Conservation (phyloP, 1,140 invertebrate genomes). For the Heliconius himera region DNA sequence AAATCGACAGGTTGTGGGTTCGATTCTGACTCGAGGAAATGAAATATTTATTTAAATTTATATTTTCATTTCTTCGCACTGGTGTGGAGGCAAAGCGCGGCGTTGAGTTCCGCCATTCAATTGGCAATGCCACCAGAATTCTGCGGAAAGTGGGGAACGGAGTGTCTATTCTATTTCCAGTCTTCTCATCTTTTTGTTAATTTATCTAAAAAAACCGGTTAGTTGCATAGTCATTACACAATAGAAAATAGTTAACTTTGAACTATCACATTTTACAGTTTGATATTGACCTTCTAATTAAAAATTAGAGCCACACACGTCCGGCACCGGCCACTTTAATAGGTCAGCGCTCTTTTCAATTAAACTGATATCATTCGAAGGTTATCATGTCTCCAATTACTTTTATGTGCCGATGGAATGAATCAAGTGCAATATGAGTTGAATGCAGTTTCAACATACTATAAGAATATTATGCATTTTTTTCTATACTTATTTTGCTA, state of each 20-base stretch:
- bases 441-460: not conserved
- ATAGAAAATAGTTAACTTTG: not conserved
- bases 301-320: conserved; percentile 20
- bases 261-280: conserved; percentile 10
- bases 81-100: no score
- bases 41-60: no score
- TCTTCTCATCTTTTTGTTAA: no score
- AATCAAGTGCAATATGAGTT: not conserved
- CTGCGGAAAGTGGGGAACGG: no score
- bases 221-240: not conserved
- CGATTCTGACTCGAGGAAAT: no score
- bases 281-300: conserved; percentile 32
- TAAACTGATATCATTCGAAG: conserved; percentile 29
- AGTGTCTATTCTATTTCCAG: no score
- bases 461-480: not conserved
- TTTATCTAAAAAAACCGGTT: no score
- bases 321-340: conserved; percentile 38
- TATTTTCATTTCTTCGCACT: no score
- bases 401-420: not conserved
- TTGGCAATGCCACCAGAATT: no score
- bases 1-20: no score
- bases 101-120: no score
- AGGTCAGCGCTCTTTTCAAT: conserved; percentile 42
- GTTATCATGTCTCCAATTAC: conserved; percentile 29
- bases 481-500: no score